Conservation (phyloP, 2,888 invertebrate species). For the Linyphia triangularis region DNA sequence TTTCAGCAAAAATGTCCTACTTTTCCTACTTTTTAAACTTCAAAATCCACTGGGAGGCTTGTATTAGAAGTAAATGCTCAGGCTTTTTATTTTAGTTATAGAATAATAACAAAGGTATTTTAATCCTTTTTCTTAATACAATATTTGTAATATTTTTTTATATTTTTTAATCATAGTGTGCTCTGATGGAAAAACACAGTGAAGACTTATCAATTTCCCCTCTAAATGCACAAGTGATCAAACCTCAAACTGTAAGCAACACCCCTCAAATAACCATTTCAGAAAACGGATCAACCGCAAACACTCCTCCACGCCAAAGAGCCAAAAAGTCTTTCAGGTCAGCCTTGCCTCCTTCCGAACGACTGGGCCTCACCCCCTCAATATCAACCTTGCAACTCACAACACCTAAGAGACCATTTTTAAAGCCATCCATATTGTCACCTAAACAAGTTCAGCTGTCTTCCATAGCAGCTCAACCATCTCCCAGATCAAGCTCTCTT, state of each 20-base stretch:
- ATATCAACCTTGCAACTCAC: constrained; percentile 20
- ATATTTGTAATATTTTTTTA: not conserved
- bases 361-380: not conserved
- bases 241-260: not conserved
- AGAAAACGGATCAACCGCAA: not conserved
- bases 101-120: not conserved
- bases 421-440: not conserved
- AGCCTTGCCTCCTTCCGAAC: not conserved
- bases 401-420: not conserved
- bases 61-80: not conserved
- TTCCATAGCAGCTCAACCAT: not conserved
- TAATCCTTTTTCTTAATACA: not conserved
- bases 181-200: constrained; percentile 32
- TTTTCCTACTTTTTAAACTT: no score
- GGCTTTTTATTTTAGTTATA: not conserved
- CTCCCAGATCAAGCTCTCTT: not conserved
- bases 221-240: not conserved
- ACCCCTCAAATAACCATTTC: not conserved
- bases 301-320: not conserved
- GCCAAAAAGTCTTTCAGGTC: constrained; percentile 57
- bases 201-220: not conserved
- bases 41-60: no score
- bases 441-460: not conserved
- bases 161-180: constrained; percentile 4
- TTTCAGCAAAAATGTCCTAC: no score